These are phyloP conservation scores for Pluvianellus socialis DNA, from an alignment of 2,113 vertebrate genomes.

Conservation along the genomic window DNA sequence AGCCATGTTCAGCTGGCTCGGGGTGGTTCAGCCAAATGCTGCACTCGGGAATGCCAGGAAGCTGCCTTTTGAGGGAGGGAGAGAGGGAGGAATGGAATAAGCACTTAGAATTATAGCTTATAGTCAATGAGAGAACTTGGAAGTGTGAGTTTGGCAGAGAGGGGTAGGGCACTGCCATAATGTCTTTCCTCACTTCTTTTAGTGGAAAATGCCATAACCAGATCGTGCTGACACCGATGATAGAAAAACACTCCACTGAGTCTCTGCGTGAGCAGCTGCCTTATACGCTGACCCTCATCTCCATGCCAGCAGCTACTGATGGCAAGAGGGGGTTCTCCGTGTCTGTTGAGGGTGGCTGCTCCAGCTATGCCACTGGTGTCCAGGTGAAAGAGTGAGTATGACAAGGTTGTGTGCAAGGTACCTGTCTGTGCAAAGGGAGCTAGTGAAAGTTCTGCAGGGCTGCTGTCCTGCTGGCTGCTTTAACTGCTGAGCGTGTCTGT, in stretches of 20 bases:
- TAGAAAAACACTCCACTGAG: constrained; percentile 89
- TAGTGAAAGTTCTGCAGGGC: neutral
- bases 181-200: neutral
- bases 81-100: neutral
- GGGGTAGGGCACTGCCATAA: neutral
- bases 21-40: neutral
- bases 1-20: neutral
- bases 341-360: constrained; percentile 81
- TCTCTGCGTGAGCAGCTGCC: constrained; percentile 87
- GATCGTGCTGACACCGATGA: constrained; percentile 90
- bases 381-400: constrained; percentile 94
- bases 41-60: neutral
- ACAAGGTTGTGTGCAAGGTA: neutral
- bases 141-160: neutral
- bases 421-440: neutral
- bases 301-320: constrained; percentile 89
- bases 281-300: constrained; percentile 91
- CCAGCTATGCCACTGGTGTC: constrained; percentile 83
- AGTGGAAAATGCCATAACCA: constrained; percentile 96
- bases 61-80: neutral
- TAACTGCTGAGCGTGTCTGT: neutral
- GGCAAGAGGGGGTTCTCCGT: constrained; percentile 90
- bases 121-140: neutral
- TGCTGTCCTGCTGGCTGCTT: neutral
- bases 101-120: neutral